Percentiles rank a stretch among this genome's conserved stretches.
Conservation (phyloP, 1,140 invertebrate genomes). For the Achatina immaculata region DNA sequence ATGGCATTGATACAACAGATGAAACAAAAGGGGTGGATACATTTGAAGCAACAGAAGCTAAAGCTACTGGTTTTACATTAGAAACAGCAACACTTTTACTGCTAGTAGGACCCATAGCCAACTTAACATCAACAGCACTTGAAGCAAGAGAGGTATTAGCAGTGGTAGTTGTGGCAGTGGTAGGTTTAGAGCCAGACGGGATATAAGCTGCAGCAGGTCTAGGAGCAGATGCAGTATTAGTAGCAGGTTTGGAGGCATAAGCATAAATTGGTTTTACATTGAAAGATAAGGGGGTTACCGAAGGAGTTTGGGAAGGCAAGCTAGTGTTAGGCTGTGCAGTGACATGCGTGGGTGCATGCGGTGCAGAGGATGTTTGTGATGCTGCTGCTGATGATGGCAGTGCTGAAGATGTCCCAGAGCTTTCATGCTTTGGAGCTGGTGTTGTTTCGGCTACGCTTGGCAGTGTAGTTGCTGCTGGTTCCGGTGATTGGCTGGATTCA, state of each 20-base stretch:
- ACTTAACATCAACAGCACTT: neutral
- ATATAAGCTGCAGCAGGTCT: neutral
- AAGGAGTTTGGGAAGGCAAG: neutral
- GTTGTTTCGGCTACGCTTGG: constrained; percentile 4
- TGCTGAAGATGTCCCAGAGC: constrained; percentile 3
- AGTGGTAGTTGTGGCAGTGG: neutral
- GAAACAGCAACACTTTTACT: neutral
- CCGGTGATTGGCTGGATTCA: neutral
- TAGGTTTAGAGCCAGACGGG: neutral
- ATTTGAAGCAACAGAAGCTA: constrained; percentile 4
- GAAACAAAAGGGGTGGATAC: neutral
- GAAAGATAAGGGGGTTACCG: constrained; percentile 12
- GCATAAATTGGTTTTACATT: neutral
- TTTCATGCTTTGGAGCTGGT: neutral
- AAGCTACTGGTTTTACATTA: neutral
- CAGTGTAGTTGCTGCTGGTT: neutral
- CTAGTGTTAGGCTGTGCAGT: constrained; percentile 1
- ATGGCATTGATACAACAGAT: neutral
- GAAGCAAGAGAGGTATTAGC: neutral
- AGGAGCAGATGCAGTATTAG: neutral
- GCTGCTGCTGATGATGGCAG: neutral
- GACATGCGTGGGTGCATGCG: neutral
- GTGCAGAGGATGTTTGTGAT: constrained; percentile 10
- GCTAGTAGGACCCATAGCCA: neutral
- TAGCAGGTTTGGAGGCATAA: constrained; percentile 7